Percentiles rank a stretch among this genome's conserved stretches.
phyloP scores from a whole-genome alignment of 2,888 invertebrate species.

The Caenorhabditis sp. region DNA sequence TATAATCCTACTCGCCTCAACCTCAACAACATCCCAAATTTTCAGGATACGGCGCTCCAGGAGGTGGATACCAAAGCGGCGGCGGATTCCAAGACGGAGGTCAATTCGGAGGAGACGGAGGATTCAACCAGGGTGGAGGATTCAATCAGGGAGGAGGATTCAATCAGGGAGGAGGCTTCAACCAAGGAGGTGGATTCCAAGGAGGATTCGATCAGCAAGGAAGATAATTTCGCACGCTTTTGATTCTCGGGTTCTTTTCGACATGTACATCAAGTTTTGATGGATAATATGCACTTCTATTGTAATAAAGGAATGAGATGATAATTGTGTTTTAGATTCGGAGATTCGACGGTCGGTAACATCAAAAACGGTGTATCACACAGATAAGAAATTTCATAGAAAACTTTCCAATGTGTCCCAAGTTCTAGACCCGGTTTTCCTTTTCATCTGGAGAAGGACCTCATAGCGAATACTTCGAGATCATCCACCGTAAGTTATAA shows the following conservation, averaged over 20 bases:
- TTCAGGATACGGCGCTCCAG: slow-evolving; percentile 56
- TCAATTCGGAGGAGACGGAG: slow-evolving; percentile 29
- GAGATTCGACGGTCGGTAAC: neutral
- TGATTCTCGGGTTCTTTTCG: neutral
- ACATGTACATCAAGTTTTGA: slow-evolving; percentile 17
- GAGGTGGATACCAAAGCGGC: slow-evolving; percentile 37
- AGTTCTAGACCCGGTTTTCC: no score
- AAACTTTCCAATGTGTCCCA: no score
- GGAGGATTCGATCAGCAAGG: slow-evolving; percentile 43
- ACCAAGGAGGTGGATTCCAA: slow-evolving; percentile 43
- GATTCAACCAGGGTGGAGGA: slow-evolving; percentile 52
- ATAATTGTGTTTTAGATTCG: no score
- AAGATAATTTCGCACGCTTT: neutral
- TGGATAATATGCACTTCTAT: neutral
- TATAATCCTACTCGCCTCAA: neutral
- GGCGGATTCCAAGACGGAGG: slow-evolving; percentile 36
- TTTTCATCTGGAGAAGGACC: no score
- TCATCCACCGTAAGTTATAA: no score
- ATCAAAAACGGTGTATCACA: neutral
- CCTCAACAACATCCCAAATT: neutral
- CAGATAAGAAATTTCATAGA: no score
- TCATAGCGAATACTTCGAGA: no score
- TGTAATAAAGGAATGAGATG: neutral
- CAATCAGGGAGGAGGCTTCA: slow-evolving; percentile 50
- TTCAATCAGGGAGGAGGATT: slow-evolving; percentile 49